Conservation (phyloP, 1,140 invertebrate species). For the Trigoniulus corallinus region DNA sequence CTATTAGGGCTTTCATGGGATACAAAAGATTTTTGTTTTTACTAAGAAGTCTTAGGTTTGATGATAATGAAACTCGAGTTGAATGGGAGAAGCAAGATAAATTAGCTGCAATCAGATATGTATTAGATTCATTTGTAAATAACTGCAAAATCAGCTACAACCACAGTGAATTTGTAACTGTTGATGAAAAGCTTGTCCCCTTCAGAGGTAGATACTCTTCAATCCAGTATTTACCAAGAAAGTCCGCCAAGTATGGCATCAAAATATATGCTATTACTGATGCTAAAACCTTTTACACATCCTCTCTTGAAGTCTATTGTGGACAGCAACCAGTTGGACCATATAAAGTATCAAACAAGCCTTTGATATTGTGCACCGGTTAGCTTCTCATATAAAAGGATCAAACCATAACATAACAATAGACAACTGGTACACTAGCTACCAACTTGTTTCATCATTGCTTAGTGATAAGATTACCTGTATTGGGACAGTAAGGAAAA, state of each 20-base stretch:
- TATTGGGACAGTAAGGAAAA: slow-evolving; percentile 22
- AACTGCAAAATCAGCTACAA: too few species aligned
- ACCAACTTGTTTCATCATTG: slow-evolving; percentile 17
- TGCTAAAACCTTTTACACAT: slow-evolving; percentile 10
- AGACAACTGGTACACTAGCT: slow-evolving; percentile 27
- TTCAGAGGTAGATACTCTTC: slow-evolving; percentile 14
- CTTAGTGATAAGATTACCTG: slow-evolving; percentile 19
- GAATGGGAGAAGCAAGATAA: too few species aligned
- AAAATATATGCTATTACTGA: slow-evolving; percentile 14
- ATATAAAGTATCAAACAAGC: slow-evolving; percentile 6
- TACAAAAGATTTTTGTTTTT: too few species aligned
- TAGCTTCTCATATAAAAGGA: slow-evolving; percentile 20
- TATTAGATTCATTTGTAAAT: too few species aligned
- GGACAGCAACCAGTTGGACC: slow-evolving; percentile 8
- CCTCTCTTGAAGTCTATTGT: slow-evolving; percentile 12
- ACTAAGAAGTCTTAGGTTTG: too few species aligned
- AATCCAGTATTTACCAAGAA: slow-evolving; percentile 12
- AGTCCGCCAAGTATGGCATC: slow-evolving; percentile 15
- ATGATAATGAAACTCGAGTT: too few species aligned
- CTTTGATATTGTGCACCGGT: slow-evolving; percentile 16
- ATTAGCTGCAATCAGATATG: too few species aligned
- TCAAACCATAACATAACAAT: slow-evolving; percentile 23
- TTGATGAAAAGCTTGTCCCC: too few species aligned
- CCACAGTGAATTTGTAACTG: too few species aligned
- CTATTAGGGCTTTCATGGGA: too few species aligned